Conservation (phyloP, 2,797 vertebrate species). For the Anisognathus igniventris region DNA sequence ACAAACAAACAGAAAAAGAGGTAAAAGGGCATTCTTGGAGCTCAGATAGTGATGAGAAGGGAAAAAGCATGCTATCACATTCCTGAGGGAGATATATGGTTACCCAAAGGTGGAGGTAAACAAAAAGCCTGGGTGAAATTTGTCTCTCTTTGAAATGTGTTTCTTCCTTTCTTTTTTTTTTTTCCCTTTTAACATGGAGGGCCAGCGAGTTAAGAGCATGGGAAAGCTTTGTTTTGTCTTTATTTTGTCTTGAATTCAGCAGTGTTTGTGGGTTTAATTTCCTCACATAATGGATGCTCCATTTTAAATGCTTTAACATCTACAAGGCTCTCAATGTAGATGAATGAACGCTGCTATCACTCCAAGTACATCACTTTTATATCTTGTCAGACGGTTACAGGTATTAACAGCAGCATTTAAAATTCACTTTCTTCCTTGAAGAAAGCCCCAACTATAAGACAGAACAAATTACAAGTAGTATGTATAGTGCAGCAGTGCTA, state of each 20-base stretch:
- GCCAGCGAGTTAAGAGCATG: neutral
- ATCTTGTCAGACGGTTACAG: neutral
- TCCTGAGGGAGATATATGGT: neutral
- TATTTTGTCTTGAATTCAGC: neutral
- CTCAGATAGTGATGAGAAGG: neutral
- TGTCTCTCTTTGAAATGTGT: neutral
- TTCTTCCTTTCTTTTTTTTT: neutral
- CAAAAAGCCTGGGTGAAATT: neutral
- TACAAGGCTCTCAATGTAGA: neutral
- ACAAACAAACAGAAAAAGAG: conserved; percentile 25
- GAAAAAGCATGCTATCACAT: neutral
- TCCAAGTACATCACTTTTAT: neutral
- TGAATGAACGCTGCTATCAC: neutral
- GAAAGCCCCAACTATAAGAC: neutral
- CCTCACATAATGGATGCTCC: neutral
- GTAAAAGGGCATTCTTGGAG: neutral
- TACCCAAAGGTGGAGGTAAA: conserved; percentile 10
- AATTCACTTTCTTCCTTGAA: conserved; percentile 27
- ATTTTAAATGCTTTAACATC: neutral
- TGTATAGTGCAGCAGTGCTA: conserved; percentile 1
- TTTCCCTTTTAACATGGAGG: neutral
- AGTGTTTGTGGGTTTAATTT: neutral
- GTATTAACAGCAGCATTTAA: conserved; percentile 38
- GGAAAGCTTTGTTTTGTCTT: neutral
- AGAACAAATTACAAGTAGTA: conserved; percentile 26